Evolutionary conservation across 2,888 invertebrate genomes (phyloP).

Genomic region (Lepidocyrtoides sp.): DNA sequence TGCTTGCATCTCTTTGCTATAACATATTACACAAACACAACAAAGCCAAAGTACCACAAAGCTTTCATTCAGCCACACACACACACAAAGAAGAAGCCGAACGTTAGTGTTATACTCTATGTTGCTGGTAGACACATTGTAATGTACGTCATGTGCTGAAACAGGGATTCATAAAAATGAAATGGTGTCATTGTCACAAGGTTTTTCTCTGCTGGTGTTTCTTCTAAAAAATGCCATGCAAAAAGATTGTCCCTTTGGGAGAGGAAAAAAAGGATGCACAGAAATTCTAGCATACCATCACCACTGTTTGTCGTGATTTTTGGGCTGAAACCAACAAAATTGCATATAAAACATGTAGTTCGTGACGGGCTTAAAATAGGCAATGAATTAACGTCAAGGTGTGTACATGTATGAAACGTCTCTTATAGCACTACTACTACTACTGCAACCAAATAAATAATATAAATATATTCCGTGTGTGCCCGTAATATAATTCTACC

Average conservation of each 20-base stretch:
- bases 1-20: too few species aligned
- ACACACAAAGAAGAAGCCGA: too few species aligned
- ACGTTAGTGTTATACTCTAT: too few species aligned
- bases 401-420: neutral
- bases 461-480: neutral
- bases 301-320: neutral
- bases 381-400: conserved; percentile 16
- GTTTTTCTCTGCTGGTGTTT: neutral
- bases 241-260: neutral
- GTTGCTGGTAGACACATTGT: too few species aligned
- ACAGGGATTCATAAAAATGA: neutral
- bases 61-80: too few species aligned
- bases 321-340: neutral
- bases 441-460: neutral
- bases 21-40: too few species aligned
- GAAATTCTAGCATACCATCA: neutral
- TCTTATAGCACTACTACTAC: neutral
- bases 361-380: conserved; percentile 14
- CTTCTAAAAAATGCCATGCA: neutral
- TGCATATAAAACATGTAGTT: conserved; percentile 19
- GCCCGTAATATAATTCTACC: too few species aligned
- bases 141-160: neutral
- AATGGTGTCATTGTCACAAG: neutral
- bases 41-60: too few species aligned
- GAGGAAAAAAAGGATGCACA: neutral